These are phyloP conservation scores for Melanogrammus aeglefinus DNA, from an alignment of 2,797 vertebrate genomes.

Conservation along the genomic window DNA sequence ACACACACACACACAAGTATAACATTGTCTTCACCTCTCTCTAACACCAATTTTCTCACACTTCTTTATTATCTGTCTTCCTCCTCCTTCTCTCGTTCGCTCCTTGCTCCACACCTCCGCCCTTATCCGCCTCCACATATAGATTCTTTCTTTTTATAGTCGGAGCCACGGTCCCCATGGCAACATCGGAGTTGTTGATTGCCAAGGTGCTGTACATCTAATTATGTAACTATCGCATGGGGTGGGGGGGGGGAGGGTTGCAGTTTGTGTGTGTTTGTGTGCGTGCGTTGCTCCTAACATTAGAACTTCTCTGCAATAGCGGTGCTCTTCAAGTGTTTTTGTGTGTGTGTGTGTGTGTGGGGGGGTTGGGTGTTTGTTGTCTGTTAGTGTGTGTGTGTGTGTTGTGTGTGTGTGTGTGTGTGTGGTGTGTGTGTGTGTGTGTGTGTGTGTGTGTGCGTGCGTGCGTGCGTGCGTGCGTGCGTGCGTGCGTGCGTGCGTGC, in stretches of 20 bases:
- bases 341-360: neutral
- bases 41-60: conserved; percentile 68
- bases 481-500: no score
- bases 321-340: neutral
- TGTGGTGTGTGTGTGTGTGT: no score
- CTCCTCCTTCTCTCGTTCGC: conserved; percentile 52
- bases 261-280: neutral
- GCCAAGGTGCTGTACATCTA: conserved; percentile 66
- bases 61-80: conserved; percentile 56
- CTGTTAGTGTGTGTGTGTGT: no score
- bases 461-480: no score
- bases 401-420: no score
- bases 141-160: conserved; percentile 73
- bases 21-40: conserved; percentile 31
- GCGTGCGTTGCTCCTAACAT: neutral
- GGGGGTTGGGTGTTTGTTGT: no score
- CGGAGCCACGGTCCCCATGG: conserved; percentile 69
- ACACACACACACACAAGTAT: conserved; percentile 47
- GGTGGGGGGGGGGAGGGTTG: neutral
- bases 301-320: neutral
- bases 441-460: no score
- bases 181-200: conserved; percentile 73
- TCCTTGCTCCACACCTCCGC: conserved; percentile 63
- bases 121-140: conserved; percentile 64
- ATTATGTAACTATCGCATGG: conserved; percentile 63